Evolutionary conservation across 2,888 invertebrate species (phyloP).

Genomic region (Ophion ventricosus): DNA sequence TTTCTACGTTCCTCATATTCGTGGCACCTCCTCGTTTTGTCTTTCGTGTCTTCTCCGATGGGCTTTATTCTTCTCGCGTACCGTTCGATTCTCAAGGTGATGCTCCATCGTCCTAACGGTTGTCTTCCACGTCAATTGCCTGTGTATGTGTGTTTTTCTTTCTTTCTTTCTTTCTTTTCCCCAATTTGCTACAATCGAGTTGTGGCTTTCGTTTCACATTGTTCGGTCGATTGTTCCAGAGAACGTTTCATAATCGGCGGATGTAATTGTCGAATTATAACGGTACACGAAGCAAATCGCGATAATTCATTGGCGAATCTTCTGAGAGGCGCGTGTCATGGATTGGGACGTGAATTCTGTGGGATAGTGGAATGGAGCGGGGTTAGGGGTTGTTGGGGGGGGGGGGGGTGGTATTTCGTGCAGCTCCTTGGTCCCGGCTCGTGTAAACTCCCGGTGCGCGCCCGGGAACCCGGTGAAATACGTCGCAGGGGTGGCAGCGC

Average conservation of each 20-base stretch:
- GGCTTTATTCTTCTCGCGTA: neutral
- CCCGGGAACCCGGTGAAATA: conserved; percentile 21
- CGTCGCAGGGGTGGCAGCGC: conserved; percentile 61
- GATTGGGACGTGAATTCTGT: neutral
- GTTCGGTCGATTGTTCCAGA: neutral
- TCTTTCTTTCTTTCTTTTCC: neutral
- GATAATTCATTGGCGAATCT: neutral
- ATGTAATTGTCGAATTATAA: neutral
- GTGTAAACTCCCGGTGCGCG: conserved; percentile 2
- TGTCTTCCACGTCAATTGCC: too few relatives aligned
- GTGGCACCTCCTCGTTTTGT: too few relatives aligned
- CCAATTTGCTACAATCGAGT: neutral
- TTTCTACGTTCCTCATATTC: neutral
- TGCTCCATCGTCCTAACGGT: too few relatives aligned
- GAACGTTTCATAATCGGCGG: neutral
- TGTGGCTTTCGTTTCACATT: neutral
- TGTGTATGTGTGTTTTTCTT: neutral
- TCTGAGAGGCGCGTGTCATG: neutral
- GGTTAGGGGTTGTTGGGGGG: neutral
- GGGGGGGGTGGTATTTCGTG: neutral
- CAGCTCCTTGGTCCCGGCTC: conserved; percentile 3
- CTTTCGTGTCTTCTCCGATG: too few relatives aligned
- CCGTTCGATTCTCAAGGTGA: neutral
- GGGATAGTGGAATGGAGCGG: neutral
- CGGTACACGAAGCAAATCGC: neutral